Evolutionary conservation across 1,140 invertebrate species (phyloP), one percentile per base, ranked within the genome.

Genomic region (Eubasilissa regina): DNA sequence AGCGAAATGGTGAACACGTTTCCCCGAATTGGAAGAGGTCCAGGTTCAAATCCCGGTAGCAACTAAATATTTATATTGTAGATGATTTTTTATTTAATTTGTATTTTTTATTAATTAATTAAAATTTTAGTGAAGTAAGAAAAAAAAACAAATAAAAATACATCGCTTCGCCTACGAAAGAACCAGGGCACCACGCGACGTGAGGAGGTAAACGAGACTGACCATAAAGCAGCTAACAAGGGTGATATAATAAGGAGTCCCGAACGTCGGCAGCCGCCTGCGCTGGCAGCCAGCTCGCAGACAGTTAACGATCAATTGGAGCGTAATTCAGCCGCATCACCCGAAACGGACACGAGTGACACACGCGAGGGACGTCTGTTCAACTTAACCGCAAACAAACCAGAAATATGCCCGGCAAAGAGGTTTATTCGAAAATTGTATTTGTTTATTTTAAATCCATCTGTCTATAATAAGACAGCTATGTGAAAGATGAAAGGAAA

Each of bases 291-390:
- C 25, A 43, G n/a, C 43, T 47, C 15, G 48, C 19, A 9, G 19
- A 10, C 64, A 68, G 45, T 47, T 15, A 15, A 19, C 15, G 0
- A 62, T 62, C 60, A 62, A 68, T 68, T 68, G 64, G 64, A 13
- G 44, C 64, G 45, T 47, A 68, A 68, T 68, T 68, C 64, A 68
- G n/a, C 6, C 43, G n/a, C 64, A n/a, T 47, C 64, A 45, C 64
- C 43, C n/a, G 44, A 68, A 47, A 47, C 13, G 64, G 44, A 17
- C 60, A 13, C 60, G 1, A 19, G 60, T n/a, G 19, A 12, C 35
- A 47, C 64, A 68, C 7, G 35, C 13, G 0, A 48, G 64, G 45
- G 43, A 68, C 15, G 15, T 68, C 45, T 48, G 64, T 68, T 68
- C 8, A 68, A 51, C 3, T 13, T 68, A 68, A 68, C 64, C 60